These are phyloP conservation scores for Megamerina dolium DNA, from an alignment of 2,888 invertebrate genomes.

Conservation along the genomic window DNA sequence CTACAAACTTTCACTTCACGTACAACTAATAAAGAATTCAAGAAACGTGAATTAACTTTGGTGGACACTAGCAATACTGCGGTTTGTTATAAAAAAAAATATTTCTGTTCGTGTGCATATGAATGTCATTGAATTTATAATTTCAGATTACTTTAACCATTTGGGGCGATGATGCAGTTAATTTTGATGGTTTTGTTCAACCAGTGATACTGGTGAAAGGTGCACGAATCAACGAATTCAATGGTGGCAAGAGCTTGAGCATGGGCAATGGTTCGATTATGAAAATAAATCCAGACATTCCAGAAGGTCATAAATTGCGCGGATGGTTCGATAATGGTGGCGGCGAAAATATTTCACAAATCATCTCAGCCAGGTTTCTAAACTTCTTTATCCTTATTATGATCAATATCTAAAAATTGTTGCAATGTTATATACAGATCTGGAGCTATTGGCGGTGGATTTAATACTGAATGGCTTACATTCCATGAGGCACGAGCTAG, in stretches of 20 bases:
- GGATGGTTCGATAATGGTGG: conserved; percentile 90
- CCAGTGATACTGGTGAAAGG: conserved; percentile 85
- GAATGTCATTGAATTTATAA: neutral
- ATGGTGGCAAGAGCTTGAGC: conserved; percentile 67
- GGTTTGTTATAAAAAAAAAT: conserved; percentile 45
- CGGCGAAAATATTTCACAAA: conserved; percentile 55
- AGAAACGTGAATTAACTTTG: conserved; percentile 80
- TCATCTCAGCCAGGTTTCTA: conserved; percentile 59
- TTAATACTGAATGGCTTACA: conserved; percentile 64
- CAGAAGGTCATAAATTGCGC: conserved; percentile 76
- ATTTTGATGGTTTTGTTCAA: conserved; percentile 68
- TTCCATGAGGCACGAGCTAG: conserved; percentile 68
- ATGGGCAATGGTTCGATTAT: conserved; percentile 58
- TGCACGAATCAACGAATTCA: conserved; percentile 79
- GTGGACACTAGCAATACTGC: conserved; percentile 79
- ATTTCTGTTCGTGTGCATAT: neutral
- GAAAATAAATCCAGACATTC: conserved; percentile 81
- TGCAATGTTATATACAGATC: conserved; percentile 32
- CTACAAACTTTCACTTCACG: conserved; percentile 65
- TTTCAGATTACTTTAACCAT: conserved; percentile 69
- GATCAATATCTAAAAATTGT: neutral
- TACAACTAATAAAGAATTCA: conserved; percentile 73
- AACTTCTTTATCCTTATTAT: too few relatives aligned
- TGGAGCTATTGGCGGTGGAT: conserved; percentile 41
- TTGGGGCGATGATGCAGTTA: conserved; percentile 87